A percentile compares a stretch with the other conserved stretches of the same genome.
Conservation (phyloP, 2,797 vertebrate genomes). For the Anas flavirostris region DNA sequence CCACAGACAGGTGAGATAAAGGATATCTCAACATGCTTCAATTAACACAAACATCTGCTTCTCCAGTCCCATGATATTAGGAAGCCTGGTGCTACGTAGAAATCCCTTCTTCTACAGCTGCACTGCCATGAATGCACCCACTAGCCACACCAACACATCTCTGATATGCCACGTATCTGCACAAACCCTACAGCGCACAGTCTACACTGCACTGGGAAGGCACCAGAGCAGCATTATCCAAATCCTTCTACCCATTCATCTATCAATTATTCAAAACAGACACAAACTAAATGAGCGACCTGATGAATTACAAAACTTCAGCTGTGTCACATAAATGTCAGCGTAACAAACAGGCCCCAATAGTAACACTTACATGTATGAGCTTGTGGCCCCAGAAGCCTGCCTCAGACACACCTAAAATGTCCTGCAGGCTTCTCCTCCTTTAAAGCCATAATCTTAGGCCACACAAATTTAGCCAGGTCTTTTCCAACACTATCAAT, state of each 20-base stretch:
- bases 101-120: background rate
- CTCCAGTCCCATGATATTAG: background rate
- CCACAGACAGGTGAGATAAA: background rate
- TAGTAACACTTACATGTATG: background rate
- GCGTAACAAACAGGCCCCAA: background rate
- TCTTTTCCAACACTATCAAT: background rate
- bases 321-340: background rate
- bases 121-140: fast-evolving
- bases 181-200: background rate
- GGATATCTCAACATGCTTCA: background rate
- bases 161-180: fast-evolving
- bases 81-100: background rate
- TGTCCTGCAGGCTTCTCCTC: background rate
- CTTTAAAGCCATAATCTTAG: background rate
- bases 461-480: background rate
- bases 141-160: background rate
- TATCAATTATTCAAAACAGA: background rate
- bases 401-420: background rate
- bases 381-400: background rate
- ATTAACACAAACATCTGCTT: constrained; percentile 41
- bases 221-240: background rate
- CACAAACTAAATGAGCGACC: background rate
- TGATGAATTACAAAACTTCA: background rate
- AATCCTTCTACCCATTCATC: background rate
- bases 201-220: background rate